A percentile compares a stretch with the other conserved stretches of the same genome.
Conservation (phyloP, 2,113 vertebrate species). For the Riparia riparia region DNA sequence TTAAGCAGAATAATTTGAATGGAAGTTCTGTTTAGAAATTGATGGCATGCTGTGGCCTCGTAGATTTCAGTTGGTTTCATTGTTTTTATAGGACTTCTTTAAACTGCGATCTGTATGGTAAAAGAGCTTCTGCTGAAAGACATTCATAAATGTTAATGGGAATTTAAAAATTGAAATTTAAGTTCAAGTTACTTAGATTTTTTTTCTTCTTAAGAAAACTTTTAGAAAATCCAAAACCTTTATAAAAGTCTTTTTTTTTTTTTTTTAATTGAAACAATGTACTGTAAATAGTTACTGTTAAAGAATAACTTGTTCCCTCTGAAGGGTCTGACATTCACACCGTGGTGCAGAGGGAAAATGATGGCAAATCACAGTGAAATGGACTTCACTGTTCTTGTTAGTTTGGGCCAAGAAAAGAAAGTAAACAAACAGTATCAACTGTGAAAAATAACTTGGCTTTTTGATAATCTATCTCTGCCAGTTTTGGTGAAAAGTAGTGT, state of each 20-base stretch:
- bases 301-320: background rate
- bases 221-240: background rate
- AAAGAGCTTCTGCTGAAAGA: slow-evolving; percentile 5
- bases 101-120: background rate
- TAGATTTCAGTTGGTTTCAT: slow-evolving; percentile 28
- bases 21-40: slow-evolving; percentile 45
- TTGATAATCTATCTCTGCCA: background rate
- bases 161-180: slow-evolving; percentile 16
- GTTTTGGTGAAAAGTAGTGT: background rate
- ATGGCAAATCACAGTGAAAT: slow-evolving; percentile 20
- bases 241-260: background rate
- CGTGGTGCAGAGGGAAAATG: background rate
- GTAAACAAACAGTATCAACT: background rate
- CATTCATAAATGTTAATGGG: background rate
- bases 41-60: slow-evolving; percentile 27
- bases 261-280: background rate
- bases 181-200: background rate
- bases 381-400: background rate
- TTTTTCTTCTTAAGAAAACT: background rate
- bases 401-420: slow-evolving; percentile 31
- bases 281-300: background rate
- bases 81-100: slow-evolving; percentile 33
- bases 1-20: slow-evolving; percentile 36
- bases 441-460: slow-evolving; percentile 3
- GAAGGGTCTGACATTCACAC: background rate